Base-by-base conservation (phyloP, 2,113 vertebrate species). In the Syrrhaptes paradoxus region DNA sequence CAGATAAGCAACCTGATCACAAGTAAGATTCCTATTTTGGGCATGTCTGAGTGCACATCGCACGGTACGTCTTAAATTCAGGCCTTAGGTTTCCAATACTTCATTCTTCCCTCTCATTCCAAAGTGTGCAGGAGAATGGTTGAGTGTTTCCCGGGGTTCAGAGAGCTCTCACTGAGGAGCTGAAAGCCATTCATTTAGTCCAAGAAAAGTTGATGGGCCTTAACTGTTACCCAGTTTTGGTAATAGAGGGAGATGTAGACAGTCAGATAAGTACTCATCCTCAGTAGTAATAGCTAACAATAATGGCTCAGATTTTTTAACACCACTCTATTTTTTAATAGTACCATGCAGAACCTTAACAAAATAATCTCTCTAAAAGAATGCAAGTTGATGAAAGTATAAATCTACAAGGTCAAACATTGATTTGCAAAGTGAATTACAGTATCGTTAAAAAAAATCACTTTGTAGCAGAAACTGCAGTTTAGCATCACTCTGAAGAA, bases 1-100 rank as follows among this genome's bases (percentile, higher is more conserved):
- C 34, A 51, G 65, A 29, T 58, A 58, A 62, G 7, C 46, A 84
- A 48, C 10, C 13, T 74, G 19, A 59, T 51, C 34, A 29, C 21
- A 54, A 29, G 12, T 34, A 43, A 67, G 11, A 34, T 46, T 20
- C 48, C 11, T 63, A 0, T 25, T 87, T 61, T 51, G 20, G 20
- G 13, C 16, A 5, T 31, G 15, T 10, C 9, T 51, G 46, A 45
- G 13, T 36, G 17, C 38, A 57, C 4, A 8, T 52, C 0, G 0
- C 26, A 34, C 29, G 8, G 2, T 14, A 29, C 74, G 6, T 38
- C 46, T 73, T 88, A 45, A 84, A 70, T 77, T 58, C 26, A 65
- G 43, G 22, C 43, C 18, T 48, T 24, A 48, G 24, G 9, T 24
- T 87, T 38, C 61, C 29, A 75, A 3, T 29, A 11, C 3, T 67